phyloP scores from a whole-genome alignment of 2,888 invertebrate genomes.

The Chaetoderma sp. region DNA sequence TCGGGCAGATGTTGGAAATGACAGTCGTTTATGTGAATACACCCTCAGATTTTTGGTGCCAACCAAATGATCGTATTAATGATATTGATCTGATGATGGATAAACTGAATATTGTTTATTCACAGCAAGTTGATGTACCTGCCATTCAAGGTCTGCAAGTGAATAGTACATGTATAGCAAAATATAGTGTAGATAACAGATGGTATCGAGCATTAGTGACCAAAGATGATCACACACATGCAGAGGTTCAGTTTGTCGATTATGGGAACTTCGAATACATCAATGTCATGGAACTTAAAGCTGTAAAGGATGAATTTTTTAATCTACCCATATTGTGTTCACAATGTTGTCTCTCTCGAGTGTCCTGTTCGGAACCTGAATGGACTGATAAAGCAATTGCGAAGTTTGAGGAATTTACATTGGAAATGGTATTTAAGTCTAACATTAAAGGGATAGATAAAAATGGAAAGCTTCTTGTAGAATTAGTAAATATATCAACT shows the following conservation, averaged over 20 bases:
- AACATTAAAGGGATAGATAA: neutral
- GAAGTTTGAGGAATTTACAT: conserved; percentile 30
- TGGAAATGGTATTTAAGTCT: neutral
- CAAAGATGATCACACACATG: neutral
- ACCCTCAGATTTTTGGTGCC: conserved; percentile 53
- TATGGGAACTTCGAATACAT: conserved; percentile 65
- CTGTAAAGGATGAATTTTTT: conserved; percentile 37
- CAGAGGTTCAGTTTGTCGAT: conserved; percentile 64
- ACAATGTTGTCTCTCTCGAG: conserved; percentile 38
- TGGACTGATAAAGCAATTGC: conserved; percentile 47
- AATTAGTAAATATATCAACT: conserved; percentile 27
- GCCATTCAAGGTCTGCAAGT: conserved; percentile 22
- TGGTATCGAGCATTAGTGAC: conserved; percentile 57
- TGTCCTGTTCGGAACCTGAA: conserved; percentile 39
- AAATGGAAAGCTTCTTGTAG: neutral
- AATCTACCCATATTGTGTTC: conserved; percentile 28
- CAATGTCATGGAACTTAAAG: conserved; percentile 33
- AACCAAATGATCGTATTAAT: conserved; percentile 1
- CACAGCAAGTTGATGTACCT: conserved; percentile 27
- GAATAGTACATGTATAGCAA: conserved; percentile 43
- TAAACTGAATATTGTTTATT: conserved; percentile 44
- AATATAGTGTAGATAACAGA: conserved; percentile 48
- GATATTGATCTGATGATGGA: conserved; percentile 38
- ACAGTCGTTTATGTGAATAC: conserved; percentile 42
- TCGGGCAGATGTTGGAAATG: conserved; percentile 40